Evolutionary conservation across 1,140 invertebrate genomes (phyloP), one percentile per base, ranked within the genome.

Genomic region (Drosophila suzukii): DNA sequence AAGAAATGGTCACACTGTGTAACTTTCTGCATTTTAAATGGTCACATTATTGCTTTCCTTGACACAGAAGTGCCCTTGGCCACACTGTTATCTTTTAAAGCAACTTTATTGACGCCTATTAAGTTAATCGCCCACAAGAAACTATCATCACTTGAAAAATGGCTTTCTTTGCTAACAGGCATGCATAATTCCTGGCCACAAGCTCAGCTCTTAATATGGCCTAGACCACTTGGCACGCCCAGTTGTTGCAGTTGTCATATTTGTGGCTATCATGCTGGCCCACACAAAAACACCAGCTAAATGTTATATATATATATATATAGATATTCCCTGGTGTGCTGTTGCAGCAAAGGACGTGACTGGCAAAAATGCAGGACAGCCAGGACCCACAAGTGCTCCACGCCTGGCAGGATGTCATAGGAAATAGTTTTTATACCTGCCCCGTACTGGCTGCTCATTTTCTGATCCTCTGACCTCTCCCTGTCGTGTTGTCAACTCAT

Each of bases 371-470:
- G 81, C 76, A 67, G 55, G 36, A 20, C 39, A 39, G 54, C n/a
- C 47, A 44, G 43, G 49, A 24, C 49, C 47, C 17, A 43, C 59
- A 67, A 79, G 65, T 53, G 63, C 55, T 27, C 11, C 32, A 24
- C 57, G 53, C 24, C 59, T 39, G 53, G 59, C 78, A 61, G 72
- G 67, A 80, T 81, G 75, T 79, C 84, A 86, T 86, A 78, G 83
- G 88, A 88, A 88, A 88, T 83, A 77, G 75, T 88, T 88, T 86
- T 86, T 88, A 51, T 61, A 51, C 56, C 81, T 78, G 66, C 61
- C 8, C 32, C 61, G 54, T 66, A 36, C 61, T 41, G 61, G 38
- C 24, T 78, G 76, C 81, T 84, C 80, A 82, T 82, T 82, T 79
- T 68, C 61, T 68, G 65, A 66, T 68, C 47, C 75, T 36, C 59